These are phyloP conservation scores for Ochropleura plecta DNA, from an alignment of 2,888 invertebrate genomes.

Conservation along the genomic window DNA sequence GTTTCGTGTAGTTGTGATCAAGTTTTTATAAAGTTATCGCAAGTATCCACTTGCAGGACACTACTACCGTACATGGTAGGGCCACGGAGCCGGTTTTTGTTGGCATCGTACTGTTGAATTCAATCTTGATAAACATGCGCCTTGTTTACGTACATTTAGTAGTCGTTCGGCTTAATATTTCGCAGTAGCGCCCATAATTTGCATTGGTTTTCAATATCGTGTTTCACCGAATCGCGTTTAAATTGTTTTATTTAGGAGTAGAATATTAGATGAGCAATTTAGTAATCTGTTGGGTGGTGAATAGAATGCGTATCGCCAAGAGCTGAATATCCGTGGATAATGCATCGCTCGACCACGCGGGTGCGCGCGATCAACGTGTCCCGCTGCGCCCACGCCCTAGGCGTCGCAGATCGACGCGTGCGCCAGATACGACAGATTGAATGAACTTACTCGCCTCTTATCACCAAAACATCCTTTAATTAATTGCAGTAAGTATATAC, in stretches of 20 bases:
- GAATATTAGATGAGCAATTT: slow-evolving; percentile 27
- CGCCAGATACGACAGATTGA: slow-evolving; percentile 57
- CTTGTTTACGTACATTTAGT: slow-evolving; percentile 81
- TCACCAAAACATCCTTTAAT: slow-evolving; percentile 27
- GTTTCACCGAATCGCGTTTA: slow-evolving; percentile 45
- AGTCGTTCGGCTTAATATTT: slow-evolving; percentile 69
- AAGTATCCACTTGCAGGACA: slow-evolving; percentile 84
- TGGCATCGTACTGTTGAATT: slow-evolving; percentile 81
- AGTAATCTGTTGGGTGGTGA: slow-evolving; percentile 51
- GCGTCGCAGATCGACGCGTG: slow-evolving; percentile 58
- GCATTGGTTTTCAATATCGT: slow-evolving; percentile 57
- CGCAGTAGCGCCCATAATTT: slow-evolving; percentile 65
- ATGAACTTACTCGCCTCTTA: slow-evolving; percentile 33
- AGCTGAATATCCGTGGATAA: slow-evolving; percentile 55
- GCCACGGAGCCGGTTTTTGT: slow-evolving; percentile 82
- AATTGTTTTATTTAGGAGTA: slow-evolving; percentile 30
- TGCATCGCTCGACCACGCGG: slow-evolving; percentile 53
- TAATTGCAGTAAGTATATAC: neutral
- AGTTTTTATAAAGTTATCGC: slow-evolving; percentile 85
- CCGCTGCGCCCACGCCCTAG: slow-evolving; percentile 65
- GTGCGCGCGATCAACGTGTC: slow-evolving; percentile 41
- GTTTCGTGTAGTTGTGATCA: slow-evolving; percentile 85
- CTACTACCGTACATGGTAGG: slow-evolving; percentile 80
- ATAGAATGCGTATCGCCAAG: slow-evolving; percentile 53
- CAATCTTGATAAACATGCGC: slow-evolving; percentile 82